Evolutionary conservation across 2,888 invertebrate species (phyloP).

Genomic region (Pantelozetes paolii): DNA sequence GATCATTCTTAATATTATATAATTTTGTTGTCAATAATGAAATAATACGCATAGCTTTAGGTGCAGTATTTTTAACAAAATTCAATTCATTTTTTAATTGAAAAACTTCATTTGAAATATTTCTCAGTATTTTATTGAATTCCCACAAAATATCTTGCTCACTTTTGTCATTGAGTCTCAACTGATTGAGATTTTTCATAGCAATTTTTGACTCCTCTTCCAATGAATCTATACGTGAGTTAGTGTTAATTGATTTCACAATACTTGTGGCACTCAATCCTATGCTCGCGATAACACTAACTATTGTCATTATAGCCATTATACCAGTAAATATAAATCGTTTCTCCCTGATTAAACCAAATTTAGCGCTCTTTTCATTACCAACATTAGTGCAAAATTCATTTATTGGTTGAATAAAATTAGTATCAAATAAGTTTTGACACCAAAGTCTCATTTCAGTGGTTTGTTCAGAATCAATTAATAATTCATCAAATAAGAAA

Average conservation of each 20-base stretch:
- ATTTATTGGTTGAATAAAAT: constrained; percentile 3
- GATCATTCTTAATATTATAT: not conserved
- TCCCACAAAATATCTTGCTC: not conserved
- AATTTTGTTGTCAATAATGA: not conserved
- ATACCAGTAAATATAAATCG: not conserved
- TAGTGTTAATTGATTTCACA: not conserved
- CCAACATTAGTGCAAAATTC: constrained; percentile 8
- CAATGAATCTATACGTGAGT: not conserved
- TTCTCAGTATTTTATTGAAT: not conserved
- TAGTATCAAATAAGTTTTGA: not conserved
- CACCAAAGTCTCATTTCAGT: not conserved
- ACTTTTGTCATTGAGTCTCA: not conserved
- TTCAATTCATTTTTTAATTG: not conserved
- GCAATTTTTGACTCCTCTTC: constrained; percentile 1
- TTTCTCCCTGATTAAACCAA: constrained; percentile 7
- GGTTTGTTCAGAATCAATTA: not conserved
- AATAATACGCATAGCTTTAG: not conserved
- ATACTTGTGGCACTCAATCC: not conserved
- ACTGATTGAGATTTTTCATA: not conserved
- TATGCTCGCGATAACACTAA: not conserved
- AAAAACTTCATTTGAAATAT: not conserved
- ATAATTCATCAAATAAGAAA: constrained; percentile 18
- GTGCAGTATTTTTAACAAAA: not conserved
- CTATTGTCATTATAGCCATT: not conserved
- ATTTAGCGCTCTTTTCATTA: not conserved